Evolutionary conservation across 2,113 vertebrate species (phyloP).

Genomic region (Pygoscelis antarcticus): DNA sequence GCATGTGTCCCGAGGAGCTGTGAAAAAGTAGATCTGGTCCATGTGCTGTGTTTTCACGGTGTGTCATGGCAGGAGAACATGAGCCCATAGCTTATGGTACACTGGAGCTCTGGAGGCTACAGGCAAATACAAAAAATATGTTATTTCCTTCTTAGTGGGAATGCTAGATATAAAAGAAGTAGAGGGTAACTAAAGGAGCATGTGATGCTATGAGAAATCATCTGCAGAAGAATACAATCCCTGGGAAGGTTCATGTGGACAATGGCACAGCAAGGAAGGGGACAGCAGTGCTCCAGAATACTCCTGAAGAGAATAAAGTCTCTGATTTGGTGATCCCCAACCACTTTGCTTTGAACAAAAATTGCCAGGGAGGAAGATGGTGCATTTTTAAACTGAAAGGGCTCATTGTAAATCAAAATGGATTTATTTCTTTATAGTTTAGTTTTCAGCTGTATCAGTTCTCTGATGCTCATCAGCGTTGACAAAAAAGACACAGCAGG

Average conservation of each 20-base stretch:
- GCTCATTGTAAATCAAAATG: background rate
- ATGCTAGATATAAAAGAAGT: background rate
- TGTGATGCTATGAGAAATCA: background rate
- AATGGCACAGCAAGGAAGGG: background rate
- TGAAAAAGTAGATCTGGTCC: background rate
- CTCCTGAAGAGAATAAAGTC: background rate
- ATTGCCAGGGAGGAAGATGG: background rate
- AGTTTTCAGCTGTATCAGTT: constrained; percentile 35
- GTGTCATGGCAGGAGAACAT: background rate
- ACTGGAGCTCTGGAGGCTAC: background rate
- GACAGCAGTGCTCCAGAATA: background rate
- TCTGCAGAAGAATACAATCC: background rate
- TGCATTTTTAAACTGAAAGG: background rate
- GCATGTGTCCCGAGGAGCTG: background rate
- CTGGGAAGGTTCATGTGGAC: background rate
- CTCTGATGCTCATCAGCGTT: background rate
- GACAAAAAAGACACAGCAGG: constrained; percentile 14
- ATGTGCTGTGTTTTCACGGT: background rate
- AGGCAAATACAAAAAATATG: background rate
- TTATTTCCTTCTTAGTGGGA: background rate
- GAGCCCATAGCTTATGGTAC: background rate
- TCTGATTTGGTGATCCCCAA: constrained; percentile 3
- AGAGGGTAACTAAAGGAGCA: background rate
- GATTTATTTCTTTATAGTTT: constrained; percentile 15
- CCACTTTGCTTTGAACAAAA: background rate